Evolutionary conservation across 2,113 vertebrate genomes (phyloP).

Genomic region (Thunnus maccoyii): DNA sequence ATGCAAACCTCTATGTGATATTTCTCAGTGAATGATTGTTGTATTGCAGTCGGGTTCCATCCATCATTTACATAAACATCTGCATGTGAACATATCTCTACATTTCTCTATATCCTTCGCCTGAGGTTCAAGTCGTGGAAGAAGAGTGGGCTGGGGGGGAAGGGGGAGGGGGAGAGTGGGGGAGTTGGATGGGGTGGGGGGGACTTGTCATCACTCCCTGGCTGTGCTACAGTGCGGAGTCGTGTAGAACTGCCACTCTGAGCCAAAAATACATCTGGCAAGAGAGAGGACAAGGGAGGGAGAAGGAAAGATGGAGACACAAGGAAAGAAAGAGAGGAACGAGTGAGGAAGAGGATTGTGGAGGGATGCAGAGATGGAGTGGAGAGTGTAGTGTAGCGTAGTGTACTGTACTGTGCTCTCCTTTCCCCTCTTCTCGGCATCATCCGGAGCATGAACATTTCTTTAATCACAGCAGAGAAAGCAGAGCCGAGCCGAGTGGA

Average conservation of each 20-base stretch:
- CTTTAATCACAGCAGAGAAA: slow-evolving; percentile 85
- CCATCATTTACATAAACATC: slow-evolving; percentile 75
- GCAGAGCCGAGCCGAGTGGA: slow-evolving; percentile 66
- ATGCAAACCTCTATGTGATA: slow-evolving; percentile 60
- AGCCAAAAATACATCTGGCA: slow-evolving; percentile 83
- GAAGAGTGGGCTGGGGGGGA: slow-evolving; percentile 36
- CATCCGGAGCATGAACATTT: slow-evolving; percentile 85
- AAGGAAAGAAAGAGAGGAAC: slow-evolving; percentile 53
- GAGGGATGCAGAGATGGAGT: slow-evolving; percentile 63
- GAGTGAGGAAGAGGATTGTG: slow-evolving; percentile 48
- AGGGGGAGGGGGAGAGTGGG: not conserved
- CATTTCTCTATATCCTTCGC: slow-evolving; percentile 57
- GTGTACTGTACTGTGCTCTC: slow-evolving; percentile 68
- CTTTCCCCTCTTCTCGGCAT: slow-evolving; percentile 76
- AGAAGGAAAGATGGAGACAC: slow-evolving; percentile 69
- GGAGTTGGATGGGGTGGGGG: not conserved
- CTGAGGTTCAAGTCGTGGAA: slow-evolving; percentile 66
- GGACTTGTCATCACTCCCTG: slow-evolving; percentile 74
- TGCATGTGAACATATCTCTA: slow-evolving; percentile 66
- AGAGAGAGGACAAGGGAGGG: slow-evolving; percentile 64
- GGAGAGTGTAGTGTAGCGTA: slow-evolving; percentile 73
- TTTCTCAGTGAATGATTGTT: slow-evolving; percentile 69
- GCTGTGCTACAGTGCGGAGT: slow-evolving; percentile 71
- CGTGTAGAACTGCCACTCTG: slow-evolving; percentile 76
- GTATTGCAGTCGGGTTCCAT: slow-evolving; percentile 50